phyloP scores from a whole-genome alignment of 1,140 invertebrate species.

The Gryon sp. region DNA sequence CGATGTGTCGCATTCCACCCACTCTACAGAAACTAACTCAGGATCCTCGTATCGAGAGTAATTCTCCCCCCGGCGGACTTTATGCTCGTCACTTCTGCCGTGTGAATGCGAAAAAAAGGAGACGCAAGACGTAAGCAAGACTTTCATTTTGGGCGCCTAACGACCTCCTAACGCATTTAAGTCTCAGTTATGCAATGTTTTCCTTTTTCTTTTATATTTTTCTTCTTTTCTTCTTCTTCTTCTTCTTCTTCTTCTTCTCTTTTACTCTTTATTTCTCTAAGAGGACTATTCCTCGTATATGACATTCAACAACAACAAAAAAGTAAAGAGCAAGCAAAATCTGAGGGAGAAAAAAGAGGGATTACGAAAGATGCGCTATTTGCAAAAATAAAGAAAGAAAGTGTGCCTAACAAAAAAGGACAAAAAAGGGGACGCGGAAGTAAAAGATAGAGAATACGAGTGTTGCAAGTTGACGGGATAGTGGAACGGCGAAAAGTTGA shows the following conservation, averaged over 20 bases:
- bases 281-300: conserved; percentile 13
- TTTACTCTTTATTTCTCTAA: conserved; percentile 20
- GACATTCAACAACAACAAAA: neutral
- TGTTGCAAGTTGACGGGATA: conserved; percentile 10
- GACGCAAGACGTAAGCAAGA: conserved; percentile 15
- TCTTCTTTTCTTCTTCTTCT: too few relatives aligned
- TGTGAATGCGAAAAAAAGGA: conserved; percentile 22
- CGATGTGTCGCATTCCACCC: neutral
- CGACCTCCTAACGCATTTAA: conserved; percentile 57
- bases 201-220: too few relatives aligned
- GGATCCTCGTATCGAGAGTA: conserved; percentile 24
- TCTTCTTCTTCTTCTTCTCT: too few relatives aligned
- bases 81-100: conserved; percentile 12
- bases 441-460: neutral
- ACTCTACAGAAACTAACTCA: conserved; percentile 1
- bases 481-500: neutral
- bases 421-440: conserved; percentile 8
- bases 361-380: neutral
- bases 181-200: conserved; percentile 33
- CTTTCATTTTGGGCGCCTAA: conserved; percentile 38
- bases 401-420: too few relatives aligned
- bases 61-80: conserved; percentile 14
- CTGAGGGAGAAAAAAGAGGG: neutral
- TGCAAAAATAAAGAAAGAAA: too few relatives aligned
- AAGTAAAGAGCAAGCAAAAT: neutral